These are phyloP conservation scores for Larimichthys polyactis DNA, from an alignment of 2,113 vertebrate species.

Conservation along the genomic window DNA sequence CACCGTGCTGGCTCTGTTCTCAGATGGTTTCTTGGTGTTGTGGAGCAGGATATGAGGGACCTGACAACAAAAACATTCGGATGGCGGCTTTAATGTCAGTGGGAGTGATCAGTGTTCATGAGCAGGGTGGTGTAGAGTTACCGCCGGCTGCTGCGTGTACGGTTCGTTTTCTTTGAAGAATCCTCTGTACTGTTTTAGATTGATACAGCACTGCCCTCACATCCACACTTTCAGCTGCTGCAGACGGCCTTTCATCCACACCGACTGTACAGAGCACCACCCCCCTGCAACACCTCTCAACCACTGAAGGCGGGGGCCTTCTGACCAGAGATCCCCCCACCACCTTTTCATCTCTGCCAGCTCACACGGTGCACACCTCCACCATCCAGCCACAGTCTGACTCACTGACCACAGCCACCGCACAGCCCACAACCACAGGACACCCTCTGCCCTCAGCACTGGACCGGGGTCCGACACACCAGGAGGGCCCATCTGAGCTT, in stretches of 20 bases:
- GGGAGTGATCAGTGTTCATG: neutral
- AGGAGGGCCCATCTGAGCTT: conserved; percentile 75
- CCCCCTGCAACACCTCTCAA: neutral
- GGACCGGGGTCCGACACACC: conserved; percentile 56
- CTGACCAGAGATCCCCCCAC: conserved; percentile 23
- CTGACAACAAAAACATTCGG: neutral
- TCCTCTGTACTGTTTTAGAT: conserved; percentile 43
- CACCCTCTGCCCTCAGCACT: conserved; percentile 26
- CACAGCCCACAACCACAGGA: conserved; percentile 6
- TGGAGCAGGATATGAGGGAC: neutral
- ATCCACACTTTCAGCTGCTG: conserved; percentile 43
- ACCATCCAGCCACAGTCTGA: conserved; percentile 54
- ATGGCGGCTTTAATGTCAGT: conserved; percentile 16
- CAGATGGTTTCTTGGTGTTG: neutral
- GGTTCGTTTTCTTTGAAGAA: conserved; percentile 31
- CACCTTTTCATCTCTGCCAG: conserved; percentile 57
- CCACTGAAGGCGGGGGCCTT: conserved; percentile 2
- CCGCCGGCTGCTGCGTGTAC: neutral
- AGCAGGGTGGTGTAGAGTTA: conserved; percentile 10
- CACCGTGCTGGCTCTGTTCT: neutral
- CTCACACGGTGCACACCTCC: conserved; percentile 37
- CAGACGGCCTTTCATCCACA: conserved; percentile 49
- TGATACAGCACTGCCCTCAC: conserved; percentile 37
- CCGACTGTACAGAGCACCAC: conserved; percentile 11
- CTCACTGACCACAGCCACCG: conserved; percentile 14